Percentiles rank a stretch among this genome's conserved stretches.
These are phyloP conservation scores for Heliconius hortense DNA, from an alignment of 2,888 invertebrate species.

Conservation along the genomic window DNA sequence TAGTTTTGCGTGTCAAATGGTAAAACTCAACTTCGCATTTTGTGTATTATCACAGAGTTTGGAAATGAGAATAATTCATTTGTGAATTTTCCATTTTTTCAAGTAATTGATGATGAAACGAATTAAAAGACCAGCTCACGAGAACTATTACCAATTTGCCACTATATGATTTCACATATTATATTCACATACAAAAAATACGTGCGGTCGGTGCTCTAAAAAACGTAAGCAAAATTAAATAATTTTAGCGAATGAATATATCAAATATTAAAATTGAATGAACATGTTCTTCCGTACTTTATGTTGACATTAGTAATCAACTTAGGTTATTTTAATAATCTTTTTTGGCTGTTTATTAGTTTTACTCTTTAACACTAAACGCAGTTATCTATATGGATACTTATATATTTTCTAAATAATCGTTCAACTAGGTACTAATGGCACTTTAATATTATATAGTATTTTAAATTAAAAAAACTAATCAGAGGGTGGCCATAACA, in stretches of 20 bases:
- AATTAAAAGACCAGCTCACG: too few relatives aligned
- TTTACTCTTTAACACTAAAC: background rate
- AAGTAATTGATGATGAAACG: too few relatives aligned
- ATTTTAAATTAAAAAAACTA: too few relatives aligned
- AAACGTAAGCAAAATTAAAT: background rate
- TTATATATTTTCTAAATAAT: background rate
- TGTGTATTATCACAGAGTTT: too few relatives aligned
- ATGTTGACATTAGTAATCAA: constrained; percentile 6
- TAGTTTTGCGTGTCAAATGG: too few relatives aligned
- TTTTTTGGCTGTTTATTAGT: background rate
- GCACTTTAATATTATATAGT: too few relatives aligned
- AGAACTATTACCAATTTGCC: background rate
- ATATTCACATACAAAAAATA: background rate
- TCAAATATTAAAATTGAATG: background rate
- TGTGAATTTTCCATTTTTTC: too few relatives aligned
- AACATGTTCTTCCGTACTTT: background rate
- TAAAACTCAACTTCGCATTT: too few relatives aligned
- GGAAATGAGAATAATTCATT: too few relatives aligned
- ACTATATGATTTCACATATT: background rate
- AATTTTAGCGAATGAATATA: background rate
- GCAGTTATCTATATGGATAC: background rate
- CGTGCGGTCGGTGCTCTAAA: background rate
- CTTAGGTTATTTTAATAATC: background rate
- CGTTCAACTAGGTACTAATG: too few relatives aligned
- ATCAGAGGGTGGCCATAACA: too few relatives aligned